Percentiles rank a stretch among this genome's conserved stretches.
phyloP scores from a whole-genome alignment of 2,113 vertebrate species.

The Brachirus orientalis region DNA sequence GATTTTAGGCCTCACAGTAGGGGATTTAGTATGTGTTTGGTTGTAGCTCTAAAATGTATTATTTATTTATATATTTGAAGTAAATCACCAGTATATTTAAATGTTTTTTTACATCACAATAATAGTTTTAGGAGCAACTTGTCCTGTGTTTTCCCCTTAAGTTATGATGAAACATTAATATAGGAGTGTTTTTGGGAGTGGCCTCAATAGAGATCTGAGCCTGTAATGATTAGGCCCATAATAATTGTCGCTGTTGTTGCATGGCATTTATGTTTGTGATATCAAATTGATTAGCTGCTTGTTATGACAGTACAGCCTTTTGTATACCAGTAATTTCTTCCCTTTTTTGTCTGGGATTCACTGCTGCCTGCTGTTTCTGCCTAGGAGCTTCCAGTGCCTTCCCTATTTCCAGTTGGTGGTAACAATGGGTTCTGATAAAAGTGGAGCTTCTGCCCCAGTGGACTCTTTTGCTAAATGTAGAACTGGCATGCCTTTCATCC shows the following conservation, averaged over 20 bases:
- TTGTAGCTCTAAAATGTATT: conserved; percentile 11
- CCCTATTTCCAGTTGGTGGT: conserved; percentile 50
- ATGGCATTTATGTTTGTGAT: conserved; percentile 59
- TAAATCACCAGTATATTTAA: background rate
- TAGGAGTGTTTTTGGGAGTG: conserved; percentile 3
- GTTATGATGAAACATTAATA: conserved; percentile 1
- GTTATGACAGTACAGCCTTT: conserved; percentile 54
- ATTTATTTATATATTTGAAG: background rate
- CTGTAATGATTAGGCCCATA: conserved; percentile 48
- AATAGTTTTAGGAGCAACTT: background rate
- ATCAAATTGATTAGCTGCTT: conserved; percentile 61
- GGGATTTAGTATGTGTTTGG: conserved; percentile 20
- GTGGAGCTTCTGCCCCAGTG: conserved; percentile 53
- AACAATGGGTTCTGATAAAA: conserved; percentile 67
- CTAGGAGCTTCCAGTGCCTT: conserved; percentile 36
- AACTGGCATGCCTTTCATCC: conserved; percentile 68
- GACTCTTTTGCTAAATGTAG: conserved; percentile 69
- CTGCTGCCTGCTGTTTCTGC: conserved; percentile 43
- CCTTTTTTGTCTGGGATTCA: conserved; percentile 35
- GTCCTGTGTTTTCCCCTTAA: background rate
- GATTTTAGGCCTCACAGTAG: conserved; percentile 33
- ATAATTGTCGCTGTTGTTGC: conserved; percentile 60
- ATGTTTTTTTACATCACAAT: background rate
- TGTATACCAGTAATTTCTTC: conserved; percentile 64
- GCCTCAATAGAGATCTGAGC: conserved; percentile 46